phyloP scores from a whole-genome alignment of 2,888 invertebrate genomes.

The Andrena haemorrhoa region DNA sequence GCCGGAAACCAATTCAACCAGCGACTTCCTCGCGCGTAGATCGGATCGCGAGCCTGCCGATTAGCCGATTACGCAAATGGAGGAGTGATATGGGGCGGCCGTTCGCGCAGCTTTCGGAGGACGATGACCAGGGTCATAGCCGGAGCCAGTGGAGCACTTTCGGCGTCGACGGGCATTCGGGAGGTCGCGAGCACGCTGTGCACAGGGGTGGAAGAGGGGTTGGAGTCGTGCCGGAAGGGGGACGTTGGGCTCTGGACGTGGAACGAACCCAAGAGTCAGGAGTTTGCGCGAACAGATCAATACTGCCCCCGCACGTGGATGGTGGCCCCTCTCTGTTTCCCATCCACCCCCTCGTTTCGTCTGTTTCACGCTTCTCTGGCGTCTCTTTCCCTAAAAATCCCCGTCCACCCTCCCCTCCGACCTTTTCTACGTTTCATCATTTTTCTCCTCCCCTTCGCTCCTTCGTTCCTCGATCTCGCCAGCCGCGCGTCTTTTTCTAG shows the following conservation, averaged over 20 bases:
- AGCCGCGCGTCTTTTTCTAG: slow-evolving; percentile 23
- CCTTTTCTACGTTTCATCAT: not conserved
- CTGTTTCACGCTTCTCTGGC: slow-evolving; percentile 8
- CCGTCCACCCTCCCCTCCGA: not conserved
- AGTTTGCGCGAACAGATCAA: slow-evolving; percentile 83
- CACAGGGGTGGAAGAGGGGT: not conserved
- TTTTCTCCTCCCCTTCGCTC: not conserved
- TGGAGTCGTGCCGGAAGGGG: slow-evolving; percentile 25
- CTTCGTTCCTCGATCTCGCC: not conserved
- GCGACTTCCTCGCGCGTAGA: slow-evolving; percentile 23
- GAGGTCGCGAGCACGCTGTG: slow-evolving; percentile 22
- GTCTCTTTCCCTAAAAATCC: slow-evolving; percentile 22
- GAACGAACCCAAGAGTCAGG: slow-evolving; percentile 71
- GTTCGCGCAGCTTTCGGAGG: not conserved
- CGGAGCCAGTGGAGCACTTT: slow-evolving; percentile 53
- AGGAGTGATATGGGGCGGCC: not conserved
- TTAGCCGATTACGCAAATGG: not conserved
- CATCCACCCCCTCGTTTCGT: not conserved
- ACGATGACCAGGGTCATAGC: slow-evolving; percentile 57
- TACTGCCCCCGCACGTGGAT: slow-evolving; percentile 80
- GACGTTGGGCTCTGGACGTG: slow-evolving; percentile 49
- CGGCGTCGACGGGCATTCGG: slow-evolving; percentile 46
- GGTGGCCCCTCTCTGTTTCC: slow-evolving; percentile 66
- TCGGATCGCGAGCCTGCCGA: not conserved
- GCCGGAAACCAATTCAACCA: slow-evolving; percentile 2